phyloP scores from a whole-genome alignment of 2,888 invertebrate species.

The Cataglyphis livida region DNA sequence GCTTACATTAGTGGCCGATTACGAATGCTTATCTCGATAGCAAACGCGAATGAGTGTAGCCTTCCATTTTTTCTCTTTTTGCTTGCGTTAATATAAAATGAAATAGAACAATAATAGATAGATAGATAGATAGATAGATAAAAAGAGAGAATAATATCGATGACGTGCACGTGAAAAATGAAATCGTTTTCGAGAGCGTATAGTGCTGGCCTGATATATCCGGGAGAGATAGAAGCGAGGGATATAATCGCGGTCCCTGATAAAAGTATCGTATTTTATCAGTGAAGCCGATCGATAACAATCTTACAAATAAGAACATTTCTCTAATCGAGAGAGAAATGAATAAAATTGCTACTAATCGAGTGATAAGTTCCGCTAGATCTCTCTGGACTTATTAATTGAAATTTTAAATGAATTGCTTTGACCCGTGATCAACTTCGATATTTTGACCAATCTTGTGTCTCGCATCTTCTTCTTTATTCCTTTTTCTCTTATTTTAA shows the following conservation, averaged over 20 bases:
- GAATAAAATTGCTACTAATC: conserved; percentile 69
- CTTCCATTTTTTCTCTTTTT: background rate
- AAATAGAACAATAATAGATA: background rate
- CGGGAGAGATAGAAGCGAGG: conserved; percentile 51
- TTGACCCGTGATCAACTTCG: conserved; percentile 63
- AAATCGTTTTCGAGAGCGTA: conserved; percentile 62
- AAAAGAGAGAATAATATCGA: conserved; percentile 11
- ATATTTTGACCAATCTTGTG: conserved; percentile 13
- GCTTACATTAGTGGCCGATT: background rate
- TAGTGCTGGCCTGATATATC: conserved; percentile 42
- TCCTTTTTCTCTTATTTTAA: background rate
- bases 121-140: background rate
- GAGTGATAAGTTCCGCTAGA: conserved; percentile 70
- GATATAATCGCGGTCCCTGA: conserved; percentile 62
- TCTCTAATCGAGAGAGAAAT: conserved; percentile 27
- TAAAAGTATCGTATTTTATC: conserved; percentile 71
- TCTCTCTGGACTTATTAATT: conserved; percentile 79
- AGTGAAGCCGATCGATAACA: conserved; percentile 72
- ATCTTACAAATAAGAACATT: conserved; percentile 71
- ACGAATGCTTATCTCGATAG: background rate
- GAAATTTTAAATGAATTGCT: conserved; percentile 80
- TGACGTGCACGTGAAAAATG: conserved; percentile 49
- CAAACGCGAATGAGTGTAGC: background rate
- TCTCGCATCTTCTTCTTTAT: background rate
- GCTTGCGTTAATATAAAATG: background rate